These are phyloP conservation scores for Lepilemur ruficaudatus DNA, from an alignment of 2,797 vertebrate species.

Conservation along the genomic window DNA sequence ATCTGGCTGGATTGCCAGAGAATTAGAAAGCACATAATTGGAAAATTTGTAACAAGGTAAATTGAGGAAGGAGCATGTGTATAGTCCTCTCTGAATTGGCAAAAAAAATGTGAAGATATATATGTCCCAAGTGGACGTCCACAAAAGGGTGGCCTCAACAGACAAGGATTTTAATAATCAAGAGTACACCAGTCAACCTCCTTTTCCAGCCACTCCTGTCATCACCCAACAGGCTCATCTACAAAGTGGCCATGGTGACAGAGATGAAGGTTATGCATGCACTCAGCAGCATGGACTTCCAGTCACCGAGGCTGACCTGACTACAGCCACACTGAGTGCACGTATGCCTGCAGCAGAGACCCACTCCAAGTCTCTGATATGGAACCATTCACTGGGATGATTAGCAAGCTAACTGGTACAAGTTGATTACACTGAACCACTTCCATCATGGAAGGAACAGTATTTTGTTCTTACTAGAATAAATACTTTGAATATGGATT, in stretches of 20 bases:
- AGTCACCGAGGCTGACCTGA: background rate
- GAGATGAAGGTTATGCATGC: background rate
- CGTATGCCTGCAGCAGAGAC: background rate
- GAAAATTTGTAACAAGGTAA: background rate
- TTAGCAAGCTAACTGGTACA: background rate
- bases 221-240: background rate
- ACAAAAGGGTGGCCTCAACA: background rate
- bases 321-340: too few relatives aligned
- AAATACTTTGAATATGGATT: background rate
- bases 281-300: background rate
- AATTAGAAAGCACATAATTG: background rate
- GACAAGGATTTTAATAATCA: background rate
- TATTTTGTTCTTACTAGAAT: background rate
- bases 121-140: background rate
- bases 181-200: background rate
- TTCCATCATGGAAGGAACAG: background rate
- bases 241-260: background rate
- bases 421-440: background rate
- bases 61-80: background rate
- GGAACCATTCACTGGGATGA: background rate
- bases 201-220: background rate
- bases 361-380: background rate
- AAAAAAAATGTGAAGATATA: background rate
- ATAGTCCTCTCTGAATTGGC: background rate
- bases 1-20: background rate